phyloP scores from a whole-genome alignment of 2,888 invertebrate genomes.

The Sesamia inferens region DNA sequence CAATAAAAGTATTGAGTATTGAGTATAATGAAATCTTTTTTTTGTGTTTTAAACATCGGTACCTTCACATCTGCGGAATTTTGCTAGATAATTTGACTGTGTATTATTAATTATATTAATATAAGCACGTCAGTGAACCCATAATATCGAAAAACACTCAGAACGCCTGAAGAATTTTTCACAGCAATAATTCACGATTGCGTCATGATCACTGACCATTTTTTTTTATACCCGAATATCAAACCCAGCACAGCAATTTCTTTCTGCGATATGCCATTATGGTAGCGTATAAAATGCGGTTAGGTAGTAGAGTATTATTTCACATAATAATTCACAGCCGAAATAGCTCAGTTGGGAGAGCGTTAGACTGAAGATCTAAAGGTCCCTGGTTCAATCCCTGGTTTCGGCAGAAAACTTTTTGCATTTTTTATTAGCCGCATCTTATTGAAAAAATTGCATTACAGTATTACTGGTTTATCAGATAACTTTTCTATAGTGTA shows the following conservation, averaged over 20 bases:
- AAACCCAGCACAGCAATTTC: background rate
- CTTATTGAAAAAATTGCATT: too few species aligned
- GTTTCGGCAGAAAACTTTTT: conserved; percentile 33
- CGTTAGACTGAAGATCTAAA: conserved; percentile 49
- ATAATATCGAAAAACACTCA: background rate
- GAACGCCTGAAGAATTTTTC: background rate
- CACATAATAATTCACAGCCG: fast-evolving
- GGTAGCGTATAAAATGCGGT: background rate
- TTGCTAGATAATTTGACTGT: background rate
- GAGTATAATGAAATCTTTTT: background rate
- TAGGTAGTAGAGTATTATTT: background rate
- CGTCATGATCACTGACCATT: background rate
- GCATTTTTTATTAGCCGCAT: background rate
- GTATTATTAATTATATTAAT: background rate
- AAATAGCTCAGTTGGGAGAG: conserved; percentile 57
- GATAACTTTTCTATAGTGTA: too few species aligned
- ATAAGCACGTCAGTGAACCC: background rate
- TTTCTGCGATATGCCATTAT: background rate
- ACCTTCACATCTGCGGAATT: background rate
- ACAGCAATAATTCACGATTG: background rate
- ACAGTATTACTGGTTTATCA: too few species aligned
- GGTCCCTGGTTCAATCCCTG: conserved; percentile 54
- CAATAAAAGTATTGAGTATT: too few species aligned
- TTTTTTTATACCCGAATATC: background rate
- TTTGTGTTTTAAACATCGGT: background rate